Conservation (phyloP, 2,797 vertebrate species). For the Novumbra hubbsi region DNA sequence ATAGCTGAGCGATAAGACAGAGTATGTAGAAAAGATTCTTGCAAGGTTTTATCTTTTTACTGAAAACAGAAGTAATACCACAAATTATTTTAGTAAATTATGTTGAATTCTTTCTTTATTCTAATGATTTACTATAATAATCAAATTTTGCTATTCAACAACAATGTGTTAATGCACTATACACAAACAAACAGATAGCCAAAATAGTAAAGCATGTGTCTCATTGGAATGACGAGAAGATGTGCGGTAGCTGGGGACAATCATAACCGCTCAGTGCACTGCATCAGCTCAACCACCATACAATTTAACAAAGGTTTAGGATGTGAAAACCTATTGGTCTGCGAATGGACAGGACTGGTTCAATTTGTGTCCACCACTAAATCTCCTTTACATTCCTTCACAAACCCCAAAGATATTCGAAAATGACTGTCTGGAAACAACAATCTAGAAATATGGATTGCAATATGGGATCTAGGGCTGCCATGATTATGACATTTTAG, state of each 20-base stretch:
- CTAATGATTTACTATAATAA: conserved; percentile 11
- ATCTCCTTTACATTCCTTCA: neutral
- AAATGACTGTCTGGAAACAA: conserved; percentile 5
- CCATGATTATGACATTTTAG: too few relatives aligned
- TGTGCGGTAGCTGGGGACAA: conserved; percentile 29
- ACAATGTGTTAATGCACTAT: conserved; percentile 45
- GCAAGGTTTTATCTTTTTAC: conserved; percentile 17
- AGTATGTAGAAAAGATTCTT: neutral
- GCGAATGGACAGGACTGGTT: conserved; percentile 26
- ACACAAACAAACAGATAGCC: conserved; percentile 43
- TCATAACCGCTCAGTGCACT: conserved; percentile 24
- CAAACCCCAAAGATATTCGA: conserved; percentile 3
- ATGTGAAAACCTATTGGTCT: conserved; percentile 24
- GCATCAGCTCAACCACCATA: neutral
- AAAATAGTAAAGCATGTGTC: conserved; percentile 64
- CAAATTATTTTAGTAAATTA: conserved; percentile 22
- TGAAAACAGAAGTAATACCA: conserved; percentile 4
- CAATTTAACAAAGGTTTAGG: neutral
- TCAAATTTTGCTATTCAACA: conserved; percentile 32
- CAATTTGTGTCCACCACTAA: conserved; percentile 26
- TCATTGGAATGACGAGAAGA: conserved; percentile 37
- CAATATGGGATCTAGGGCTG: conserved; percentile 4
- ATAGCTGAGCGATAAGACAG: conserved; percentile 89
- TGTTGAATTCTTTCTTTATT: conserved; percentile 25
- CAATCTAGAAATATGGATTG: conserved; percentile 23